Conservation (phyloP, 2,888 invertebrate species). For the Agrotis ipsilon region DNA sequence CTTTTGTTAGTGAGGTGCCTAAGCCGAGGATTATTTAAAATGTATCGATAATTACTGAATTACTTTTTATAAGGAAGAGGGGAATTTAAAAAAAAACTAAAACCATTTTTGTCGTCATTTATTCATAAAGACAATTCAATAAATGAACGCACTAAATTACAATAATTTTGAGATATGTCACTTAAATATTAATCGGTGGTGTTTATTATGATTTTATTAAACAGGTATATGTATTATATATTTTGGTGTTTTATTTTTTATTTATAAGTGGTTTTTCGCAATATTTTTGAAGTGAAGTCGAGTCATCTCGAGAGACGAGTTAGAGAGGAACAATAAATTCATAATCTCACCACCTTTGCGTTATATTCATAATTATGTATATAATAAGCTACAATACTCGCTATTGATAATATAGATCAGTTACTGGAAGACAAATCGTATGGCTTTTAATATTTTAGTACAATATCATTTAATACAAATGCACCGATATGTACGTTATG, state of each 20-base stretch:
- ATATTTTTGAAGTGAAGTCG: constrained; percentile 25
- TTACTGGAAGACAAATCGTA: constrained; percentile 92
- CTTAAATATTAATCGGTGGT: constrained; percentile 86
- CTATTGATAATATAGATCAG: constrained; percentile 90
- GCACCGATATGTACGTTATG: constrained; percentile 87
- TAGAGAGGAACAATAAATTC: constrained; percentile 61
- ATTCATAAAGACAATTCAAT: constrained; percentile 91
- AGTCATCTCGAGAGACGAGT: constrained; percentile 28
- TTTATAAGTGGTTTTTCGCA: constrained; percentile 32
- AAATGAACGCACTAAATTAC: constrained; percentile 91
- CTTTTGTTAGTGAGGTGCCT: constrained; percentile 17
- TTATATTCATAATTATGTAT: constrained; percentile 83
- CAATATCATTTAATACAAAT: constrained; percentile 85
- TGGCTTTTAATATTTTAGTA: constrained; percentile 90
- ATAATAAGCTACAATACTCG: constrained; percentile 90
- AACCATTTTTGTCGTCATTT: constrained; percentile 86
- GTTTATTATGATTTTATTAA: constrained; percentile 75
- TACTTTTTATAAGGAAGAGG: too few relatives aligned
- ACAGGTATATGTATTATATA: constrained; percentile 46
- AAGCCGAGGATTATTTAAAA: neutral
- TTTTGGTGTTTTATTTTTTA: constrained; percentile 51
- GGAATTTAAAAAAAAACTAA: constrained; percentile 34
- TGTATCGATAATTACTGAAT: constrained; percentile 14
- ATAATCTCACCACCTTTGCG: constrained; percentile 81
- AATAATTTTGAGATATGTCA: constrained; percentile 90